Conservation (phyloP, 2,797 vertebrate species). For the Tiaroga cobitis region DNA sequence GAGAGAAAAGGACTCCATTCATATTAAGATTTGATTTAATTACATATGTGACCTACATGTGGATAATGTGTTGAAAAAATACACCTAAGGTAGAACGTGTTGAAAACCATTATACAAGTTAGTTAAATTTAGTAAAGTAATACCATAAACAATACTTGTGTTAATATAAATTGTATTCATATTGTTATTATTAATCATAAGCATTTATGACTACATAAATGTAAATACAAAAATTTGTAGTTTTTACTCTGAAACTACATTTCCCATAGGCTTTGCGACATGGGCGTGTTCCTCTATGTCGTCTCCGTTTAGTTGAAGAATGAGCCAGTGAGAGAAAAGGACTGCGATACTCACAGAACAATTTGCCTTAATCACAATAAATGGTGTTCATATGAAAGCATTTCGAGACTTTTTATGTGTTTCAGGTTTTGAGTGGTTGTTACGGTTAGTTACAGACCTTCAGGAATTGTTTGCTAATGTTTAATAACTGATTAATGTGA, state of each 20-base stretch:
- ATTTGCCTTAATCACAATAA: slow-evolving; percentile 2
- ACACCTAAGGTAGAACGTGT: background rate
- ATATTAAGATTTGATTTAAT: background rate
- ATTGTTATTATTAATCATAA: background rate
- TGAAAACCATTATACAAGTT: background rate
- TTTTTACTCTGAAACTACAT: slow-evolving; percentile 38
- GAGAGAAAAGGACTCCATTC: slow-evolving; percentile 48
- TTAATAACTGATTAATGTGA: slow-evolving; percentile 41
- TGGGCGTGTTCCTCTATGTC: slow-evolving; percentile 41
- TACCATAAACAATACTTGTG: background rate
- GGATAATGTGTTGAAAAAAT: background rate
- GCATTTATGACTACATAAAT: background rate
- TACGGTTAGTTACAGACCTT: background rate
- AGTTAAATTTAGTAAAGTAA: background rate
- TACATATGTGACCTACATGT: background rate
- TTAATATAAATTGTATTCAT: background rate
- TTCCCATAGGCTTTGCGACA: slow-evolving; percentile 44
- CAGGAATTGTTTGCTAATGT: background rate
- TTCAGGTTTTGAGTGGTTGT: background rate
- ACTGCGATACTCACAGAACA: slow-evolving; percentile 29
- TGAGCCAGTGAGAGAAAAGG: slow-evolving; percentile 50
- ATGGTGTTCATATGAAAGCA: background rate
- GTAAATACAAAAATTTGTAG: background rate
- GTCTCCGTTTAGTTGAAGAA: slow-evolving; percentile 37
- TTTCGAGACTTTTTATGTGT: background rate